These are phyloP conservation scores for Siniperca undulata DNA, from an alignment of 2,797 vertebrate species.

Conservation along the genomic window DNA sequence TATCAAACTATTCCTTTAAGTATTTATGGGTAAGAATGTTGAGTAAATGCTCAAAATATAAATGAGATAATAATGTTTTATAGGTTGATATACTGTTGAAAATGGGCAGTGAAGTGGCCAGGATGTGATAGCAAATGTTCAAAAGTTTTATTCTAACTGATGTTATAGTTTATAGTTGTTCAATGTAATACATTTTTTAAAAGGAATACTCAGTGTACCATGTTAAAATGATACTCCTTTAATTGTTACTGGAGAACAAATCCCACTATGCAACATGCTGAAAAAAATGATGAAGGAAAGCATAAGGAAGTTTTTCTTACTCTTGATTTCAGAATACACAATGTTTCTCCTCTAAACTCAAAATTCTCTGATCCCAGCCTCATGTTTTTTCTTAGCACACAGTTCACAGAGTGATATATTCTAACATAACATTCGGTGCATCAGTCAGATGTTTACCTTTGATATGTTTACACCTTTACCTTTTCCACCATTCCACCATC, in stretches of 20 bases:
- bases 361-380: constrained; percentile 37
- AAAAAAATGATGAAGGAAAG: constrained; percentile 24
- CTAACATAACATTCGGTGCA: constrained; percentile 16
- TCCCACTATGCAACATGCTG: constrained; percentile 2
- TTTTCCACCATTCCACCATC: constrained; percentile 16
- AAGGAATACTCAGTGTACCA: not conserved
- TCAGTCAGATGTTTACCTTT: constrained; percentile 36
- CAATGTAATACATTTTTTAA: constrained; percentile 1
- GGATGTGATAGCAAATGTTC: not conserved
- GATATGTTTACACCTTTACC: constrained; percentile 38
- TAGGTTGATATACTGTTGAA: not conserved
- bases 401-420: constrained; percentile 18
- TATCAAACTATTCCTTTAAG: not conserved
- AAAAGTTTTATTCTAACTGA: not conserved
- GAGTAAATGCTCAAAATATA: not conserved
- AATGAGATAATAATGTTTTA: not conserved
- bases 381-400: not conserved
- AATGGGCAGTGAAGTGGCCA: not conserved
- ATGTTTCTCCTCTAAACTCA: constrained; percentile 30
- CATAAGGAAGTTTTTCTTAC: constrained; percentile 5
- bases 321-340: constrained; percentile 39
- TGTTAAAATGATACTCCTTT: not conserved
- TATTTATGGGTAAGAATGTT: not conserved
- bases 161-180: not conserved
- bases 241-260: constrained; percentile 32